These are phyloP conservation scores for Musca vetustissima DNA, from an alignment of 1,140 invertebrate species.

Conservation along the genomic window DNA sequence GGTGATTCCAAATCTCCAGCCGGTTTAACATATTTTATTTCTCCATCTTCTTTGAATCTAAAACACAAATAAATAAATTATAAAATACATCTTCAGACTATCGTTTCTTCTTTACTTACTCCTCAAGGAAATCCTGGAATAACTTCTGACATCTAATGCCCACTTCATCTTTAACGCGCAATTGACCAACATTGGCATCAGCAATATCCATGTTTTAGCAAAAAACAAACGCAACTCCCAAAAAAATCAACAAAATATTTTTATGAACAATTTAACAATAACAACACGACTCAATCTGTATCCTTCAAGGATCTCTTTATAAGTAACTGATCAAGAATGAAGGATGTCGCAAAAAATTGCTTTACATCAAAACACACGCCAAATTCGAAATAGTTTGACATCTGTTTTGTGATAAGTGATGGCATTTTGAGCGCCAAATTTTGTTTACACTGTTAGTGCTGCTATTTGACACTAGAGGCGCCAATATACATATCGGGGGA, in stretches of 20 bases:
- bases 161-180: conserved; percentile 82
- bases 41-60: conserved; percentile 81
- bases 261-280: neutral
- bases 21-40: conserved; percentile 83
- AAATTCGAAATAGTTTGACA: conserved; percentile 13
- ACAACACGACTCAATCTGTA: neutral
- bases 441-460: neutral
- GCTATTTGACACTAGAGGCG: no score
- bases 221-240: no score
- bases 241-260: no score
- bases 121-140: conserved; percentile 94
- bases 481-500: no score
- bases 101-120: conserved; percentile 65
- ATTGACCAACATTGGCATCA: conserved; percentile 64
- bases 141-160: conserved; percentile 91
- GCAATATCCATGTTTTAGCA: conserved; percentile 64
- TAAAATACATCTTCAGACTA: no score
- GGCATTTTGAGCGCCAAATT: conserved; percentile 5
- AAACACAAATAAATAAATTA: neutral
- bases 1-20: conserved; percentile 81
- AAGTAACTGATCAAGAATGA: neutral
- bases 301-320: neutral
- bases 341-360: neutral
- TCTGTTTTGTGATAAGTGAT: neutral
- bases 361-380: conserved; percentile 4